Conservation (phyloP, 2,113 vertebrate species). For the Oncorhynchus kisutch region DNA sequence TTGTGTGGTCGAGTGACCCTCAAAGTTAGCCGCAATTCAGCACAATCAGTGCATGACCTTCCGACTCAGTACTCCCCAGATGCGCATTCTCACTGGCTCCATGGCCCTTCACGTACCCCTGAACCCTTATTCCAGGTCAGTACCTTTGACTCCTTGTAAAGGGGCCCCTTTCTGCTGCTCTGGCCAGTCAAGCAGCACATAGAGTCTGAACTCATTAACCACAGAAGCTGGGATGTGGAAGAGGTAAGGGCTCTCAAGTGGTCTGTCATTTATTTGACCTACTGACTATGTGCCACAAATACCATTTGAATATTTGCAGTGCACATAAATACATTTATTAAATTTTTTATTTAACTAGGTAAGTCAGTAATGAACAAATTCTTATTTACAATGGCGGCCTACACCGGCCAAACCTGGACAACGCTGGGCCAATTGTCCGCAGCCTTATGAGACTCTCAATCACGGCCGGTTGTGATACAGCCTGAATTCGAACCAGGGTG, state of each 20-base stretch:
- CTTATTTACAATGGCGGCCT: too few relatives aligned
- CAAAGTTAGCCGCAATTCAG: constrained; percentile 56
- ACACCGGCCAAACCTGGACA: too few relatives aligned
- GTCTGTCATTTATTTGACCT: too few relatives aligned
- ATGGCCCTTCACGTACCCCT: constrained; percentile 25
- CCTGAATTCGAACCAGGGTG: too few relatives aligned
- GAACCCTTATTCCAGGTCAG: constrained; percentile 50
- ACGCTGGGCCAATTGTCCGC: too few relatives aligned
- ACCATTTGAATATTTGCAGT: neutral
- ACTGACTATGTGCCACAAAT: constrained; percentile 13
- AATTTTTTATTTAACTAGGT: too few relatives aligned
- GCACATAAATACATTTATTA: too few relatives aligned
- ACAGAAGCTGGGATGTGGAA: constrained; percentile 11
- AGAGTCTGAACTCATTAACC: constrained; percentile 60
- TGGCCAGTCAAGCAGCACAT: constrained; percentile 33
- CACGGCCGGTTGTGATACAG: too few relatives aligned
- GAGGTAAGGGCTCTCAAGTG: too few relatives aligned
- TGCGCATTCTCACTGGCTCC: constrained; percentile 38
- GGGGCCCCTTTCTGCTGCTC: constrained; percentile 23
- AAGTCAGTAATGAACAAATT: too few relatives aligned
- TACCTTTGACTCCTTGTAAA: constrained; percentile 26
- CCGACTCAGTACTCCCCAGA: constrained; percentile 31
- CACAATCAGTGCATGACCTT: constrained; percentile 63
- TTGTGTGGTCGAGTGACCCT: constrained; percentile 26
- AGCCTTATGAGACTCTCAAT: too few relatives aligned